A percentile compares a stretch with the other conserved stretches of the same genome.
These are phyloP conservation scores for Trimorus sp. DNA, from an alignment of 2,888 invertebrate genomes.

Conservation along the genomic window DNA sequence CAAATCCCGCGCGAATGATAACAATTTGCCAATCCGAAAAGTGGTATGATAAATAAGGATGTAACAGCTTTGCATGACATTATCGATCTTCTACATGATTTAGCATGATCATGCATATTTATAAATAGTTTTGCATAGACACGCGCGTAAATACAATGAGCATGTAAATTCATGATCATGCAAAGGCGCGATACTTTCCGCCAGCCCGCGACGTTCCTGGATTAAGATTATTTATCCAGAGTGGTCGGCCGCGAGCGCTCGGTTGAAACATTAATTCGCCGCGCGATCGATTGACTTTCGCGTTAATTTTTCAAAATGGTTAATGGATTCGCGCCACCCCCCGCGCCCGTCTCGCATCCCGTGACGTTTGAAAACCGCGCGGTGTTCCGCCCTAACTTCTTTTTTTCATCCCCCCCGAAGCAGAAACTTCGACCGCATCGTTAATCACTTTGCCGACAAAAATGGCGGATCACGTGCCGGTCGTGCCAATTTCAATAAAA, in stretches of 20 bases:
- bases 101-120: conserved; percentile 62
- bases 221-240: conserved; percentile 39
- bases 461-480: no score
- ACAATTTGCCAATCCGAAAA: conserved; percentile 41
- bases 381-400: conserved; percentile 16
- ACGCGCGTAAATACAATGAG: conserved; percentile 52
- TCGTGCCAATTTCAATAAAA: no score
- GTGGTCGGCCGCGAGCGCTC: conserved; percentile 29
- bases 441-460: conserved; percentile 70
- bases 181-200: conserved; percentile 35
- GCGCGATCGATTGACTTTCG: conserved; percentile 58
- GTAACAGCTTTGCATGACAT: conserved; percentile 59
- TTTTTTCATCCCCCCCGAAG: conserved; percentile 38
- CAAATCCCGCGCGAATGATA: conserved; percentile 12
- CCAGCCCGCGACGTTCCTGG: background rate
- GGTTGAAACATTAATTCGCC: conserved; percentile 49
- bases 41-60: conserved; percentile 51
- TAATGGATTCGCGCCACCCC: conserved; percentile 47
- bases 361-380: conserved; percentile 62
- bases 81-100: conserved; percentile 59
- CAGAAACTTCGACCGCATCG: conserved; percentile 72
- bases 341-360: conserved; percentile 16
- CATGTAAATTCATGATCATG: conserved; percentile 59
- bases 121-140: conserved; percentile 62
- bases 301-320: conserved; percentile 62